Percentiles rank a stretch among this genome's conserved stretches.
phyloP scores from a whole-genome alignment of 2,888 invertebrate genomes.

The Cepaea hortensis region DNA sequence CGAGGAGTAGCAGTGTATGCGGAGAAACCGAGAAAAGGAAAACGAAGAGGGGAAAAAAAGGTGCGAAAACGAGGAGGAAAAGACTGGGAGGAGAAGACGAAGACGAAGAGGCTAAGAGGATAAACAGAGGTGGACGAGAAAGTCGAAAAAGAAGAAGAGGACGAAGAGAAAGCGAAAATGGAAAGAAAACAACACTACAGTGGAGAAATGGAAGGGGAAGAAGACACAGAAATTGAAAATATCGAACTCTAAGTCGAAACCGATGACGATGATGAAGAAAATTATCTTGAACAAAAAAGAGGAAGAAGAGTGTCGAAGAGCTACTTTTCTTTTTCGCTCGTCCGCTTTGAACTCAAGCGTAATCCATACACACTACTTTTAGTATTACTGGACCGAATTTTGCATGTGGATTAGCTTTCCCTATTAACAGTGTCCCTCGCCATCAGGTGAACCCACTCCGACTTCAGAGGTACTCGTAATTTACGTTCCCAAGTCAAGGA shows the following conservation, averaged over 20 bases:
- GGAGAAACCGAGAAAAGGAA: no score
- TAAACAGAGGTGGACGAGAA: neutral
- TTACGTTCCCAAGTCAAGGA: no score
- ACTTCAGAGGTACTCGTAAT: no score
- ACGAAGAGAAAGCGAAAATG: neutral
- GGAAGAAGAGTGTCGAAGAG: no score
- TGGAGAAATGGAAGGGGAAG: neutral
- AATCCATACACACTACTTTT: no score
- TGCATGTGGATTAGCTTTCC: no score
- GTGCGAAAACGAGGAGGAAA: neutral
- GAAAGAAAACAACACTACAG: neutral
- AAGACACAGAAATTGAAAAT: neutral
- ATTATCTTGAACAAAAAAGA: neutral
- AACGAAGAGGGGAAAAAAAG: neutral
- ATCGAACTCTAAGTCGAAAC: neutral
- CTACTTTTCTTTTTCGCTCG: no score
- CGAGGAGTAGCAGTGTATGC: neutral
- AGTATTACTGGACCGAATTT: no score
- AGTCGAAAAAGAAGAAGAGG: neutral
- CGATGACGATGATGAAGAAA: neutral
- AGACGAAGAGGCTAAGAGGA: neutral
- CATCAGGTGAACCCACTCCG: no score
- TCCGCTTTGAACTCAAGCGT: no score
- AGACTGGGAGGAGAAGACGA: neutral
- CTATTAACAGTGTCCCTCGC: no score